Conservation (phyloP, 64 coral and sea anemone genomes). For the Exaiptasia diaphana region DNA sequence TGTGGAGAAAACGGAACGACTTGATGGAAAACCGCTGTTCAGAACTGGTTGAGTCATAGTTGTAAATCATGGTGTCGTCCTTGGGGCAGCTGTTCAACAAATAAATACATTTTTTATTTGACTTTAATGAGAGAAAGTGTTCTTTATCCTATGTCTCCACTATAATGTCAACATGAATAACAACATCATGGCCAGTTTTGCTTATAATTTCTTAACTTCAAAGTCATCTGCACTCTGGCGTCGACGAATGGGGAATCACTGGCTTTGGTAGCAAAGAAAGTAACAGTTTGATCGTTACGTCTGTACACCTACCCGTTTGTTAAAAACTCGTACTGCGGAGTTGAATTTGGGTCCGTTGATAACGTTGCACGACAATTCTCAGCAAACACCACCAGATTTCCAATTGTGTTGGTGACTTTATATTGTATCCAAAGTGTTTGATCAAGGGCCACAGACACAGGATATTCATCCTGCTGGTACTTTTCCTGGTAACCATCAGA, state of each 20-base stretch:
- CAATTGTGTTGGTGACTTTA: conserved; percentile 31
- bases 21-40: conserved; percentile 37
- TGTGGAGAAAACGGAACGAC: conserved; percentile 33
- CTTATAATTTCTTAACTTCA: background rate
- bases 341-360: conserved; percentile 41
- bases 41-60: background rate
- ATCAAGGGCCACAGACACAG: conserved; percentile 38
- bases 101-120: background rate
- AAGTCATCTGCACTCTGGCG: no score
- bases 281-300: no score
- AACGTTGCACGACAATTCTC: conserved; percentile 65
- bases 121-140: background rate
- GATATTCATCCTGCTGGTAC: conserved; percentile 25
- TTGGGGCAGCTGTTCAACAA: conserved; percentile 7
- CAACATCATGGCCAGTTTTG: no score
- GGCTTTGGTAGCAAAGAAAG: no score
- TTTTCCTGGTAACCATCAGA: conserved; percentile 13
- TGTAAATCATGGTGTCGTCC: conserved; percentile 11
- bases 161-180: no score
- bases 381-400: conserved; percentile 56
- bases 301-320: conserved; percentile 46
- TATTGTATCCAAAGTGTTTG: conserved; percentile 57
- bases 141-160: no score
- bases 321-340: conserved; percentile 64
- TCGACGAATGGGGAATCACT: no score